Evolutionary conservation across 2,797 vertebrate genomes (phyloP).

Genomic region (Poecilia velifera): DNA sequence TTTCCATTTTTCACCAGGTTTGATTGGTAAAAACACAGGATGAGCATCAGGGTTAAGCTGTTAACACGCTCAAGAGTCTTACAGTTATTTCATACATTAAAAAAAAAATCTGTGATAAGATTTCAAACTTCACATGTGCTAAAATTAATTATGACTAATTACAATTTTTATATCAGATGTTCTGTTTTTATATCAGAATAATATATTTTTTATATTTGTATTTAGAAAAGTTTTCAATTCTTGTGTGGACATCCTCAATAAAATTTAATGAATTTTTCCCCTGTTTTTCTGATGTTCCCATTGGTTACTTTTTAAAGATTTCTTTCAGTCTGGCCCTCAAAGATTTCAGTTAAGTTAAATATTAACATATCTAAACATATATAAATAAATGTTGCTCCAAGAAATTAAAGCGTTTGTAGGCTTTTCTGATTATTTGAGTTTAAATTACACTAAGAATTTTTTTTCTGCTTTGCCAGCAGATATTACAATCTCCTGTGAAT

Average conservation of each 20-base stretch:
- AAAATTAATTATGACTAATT: not conserved
- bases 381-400: not conserved
- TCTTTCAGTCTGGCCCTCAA: not conserved
- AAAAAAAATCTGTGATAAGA: not conserved
- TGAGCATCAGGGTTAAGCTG: not conserved
- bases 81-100: not conserved
- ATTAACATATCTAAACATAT: not conserved
- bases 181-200: not conserved
- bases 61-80: not conserved
- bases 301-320: not conserved
- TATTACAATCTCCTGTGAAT: not conserved
- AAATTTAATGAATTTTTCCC: not conserved
- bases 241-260: not conserved
- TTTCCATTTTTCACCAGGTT: not conserved
- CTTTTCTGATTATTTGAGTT: not conserved
- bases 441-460: not conserved
- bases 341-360: not conserved
- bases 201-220: not conserved
- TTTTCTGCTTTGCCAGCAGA: not conserved
- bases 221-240: not conserved
- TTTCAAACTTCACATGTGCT: not conserved
- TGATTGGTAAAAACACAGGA: not conserved
- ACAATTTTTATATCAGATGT: not conserved
- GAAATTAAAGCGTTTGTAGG: not conserved
- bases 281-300: not conserved